These are phyloP conservation scores for Abrostola tripartita DNA, from an alignment of 2,888 invertebrate species.

Conservation along the genomic window DNA sequence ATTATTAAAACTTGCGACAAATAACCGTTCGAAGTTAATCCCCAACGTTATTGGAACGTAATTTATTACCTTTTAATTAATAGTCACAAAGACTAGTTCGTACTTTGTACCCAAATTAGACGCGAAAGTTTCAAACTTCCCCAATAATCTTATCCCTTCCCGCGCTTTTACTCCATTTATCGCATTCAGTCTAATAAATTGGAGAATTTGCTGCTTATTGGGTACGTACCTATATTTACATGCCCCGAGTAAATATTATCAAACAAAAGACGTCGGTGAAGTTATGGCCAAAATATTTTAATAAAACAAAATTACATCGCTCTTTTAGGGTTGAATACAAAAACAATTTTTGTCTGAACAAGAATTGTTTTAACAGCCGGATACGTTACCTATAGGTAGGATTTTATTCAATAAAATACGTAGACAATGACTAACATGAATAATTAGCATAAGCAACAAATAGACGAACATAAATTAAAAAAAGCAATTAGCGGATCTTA, in stretches of 20 bases:
- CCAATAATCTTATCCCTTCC: slow-evolving; percentile 64
- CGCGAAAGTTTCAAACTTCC: slow-evolving; percentile 46
- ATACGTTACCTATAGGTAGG: neutral
- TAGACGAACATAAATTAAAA: slow-evolving; percentile 12
- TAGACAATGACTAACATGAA: neutral
- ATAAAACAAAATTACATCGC: slow-evolving; percentile 20
- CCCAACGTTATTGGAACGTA: slow-evolving; percentile 28
- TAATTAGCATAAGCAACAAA: slow-evolving; percentile 7
- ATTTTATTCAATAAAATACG: neutral
- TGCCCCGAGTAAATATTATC: neutral
- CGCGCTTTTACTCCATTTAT: slow-evolving; percentile 50
- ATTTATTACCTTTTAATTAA: slow-evolving; percentile 52
- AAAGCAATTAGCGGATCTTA: slow-evolving; percentile 28
- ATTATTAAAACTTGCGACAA: slow-evolving; percentile 32
- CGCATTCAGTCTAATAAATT: slow-evolving; percentile 21
- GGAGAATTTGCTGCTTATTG: slow-evolving; percentile 11
- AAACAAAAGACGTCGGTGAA: slow-evolving; percentile 7
- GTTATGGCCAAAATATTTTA: slow-evolving; percentile 20
- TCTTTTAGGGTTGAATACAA: slow-evolving; percentile 3
- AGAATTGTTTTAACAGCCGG: neutral
- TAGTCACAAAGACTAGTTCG: slow-evolving; percentile 41
- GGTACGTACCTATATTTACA: neutral
- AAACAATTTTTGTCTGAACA: slow-evolving; percentile 1
- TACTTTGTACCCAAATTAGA: slow-evolving; percentile 39
- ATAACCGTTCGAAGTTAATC: slow-evolving; percentile 35